Percentiles rank a stretch among this genome's conserved stretches.
These are phyloP conservation scores for Ctenosaura bakeri DNA, from an alignment of 2,797 vertebrate species.

Conservation along the genomic window DNA sequence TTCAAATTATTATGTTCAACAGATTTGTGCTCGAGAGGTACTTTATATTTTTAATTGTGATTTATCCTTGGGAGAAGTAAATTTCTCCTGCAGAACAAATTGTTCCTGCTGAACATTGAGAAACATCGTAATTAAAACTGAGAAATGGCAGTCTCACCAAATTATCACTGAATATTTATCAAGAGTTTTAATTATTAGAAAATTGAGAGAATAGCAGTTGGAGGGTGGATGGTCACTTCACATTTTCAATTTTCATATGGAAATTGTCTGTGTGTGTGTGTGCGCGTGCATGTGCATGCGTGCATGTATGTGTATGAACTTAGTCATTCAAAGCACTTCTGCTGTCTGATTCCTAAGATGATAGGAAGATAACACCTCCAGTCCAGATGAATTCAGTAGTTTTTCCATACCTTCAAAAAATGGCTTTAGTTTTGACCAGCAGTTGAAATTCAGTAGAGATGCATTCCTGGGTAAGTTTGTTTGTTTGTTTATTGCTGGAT, in stretches of 20 bases:
- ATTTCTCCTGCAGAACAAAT: conserved; percentile 51
- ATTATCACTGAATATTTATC: conserved; percentile 42
- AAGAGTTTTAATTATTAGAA: conserved; percentile 21
- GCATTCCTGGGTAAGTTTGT: background rate
- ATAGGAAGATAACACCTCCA: too few species aligned
- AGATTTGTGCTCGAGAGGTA: conserved; percentile 56
- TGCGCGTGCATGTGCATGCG: too few species aligned
- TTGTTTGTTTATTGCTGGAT: background rate
- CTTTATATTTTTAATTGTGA: conserved; percentile 53
- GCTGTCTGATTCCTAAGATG: background rate
- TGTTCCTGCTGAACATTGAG: conserved; percentile 45
- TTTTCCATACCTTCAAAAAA: background rate
- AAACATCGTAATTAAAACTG: conserved; percentile 11
- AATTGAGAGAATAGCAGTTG: background rate
- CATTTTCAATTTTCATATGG: background rate
- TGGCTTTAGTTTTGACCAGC: background rate
- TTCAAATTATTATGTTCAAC: conserved; percentile 60
- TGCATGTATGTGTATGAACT: background rate
- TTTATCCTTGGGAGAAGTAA: conserved; percentile 43
- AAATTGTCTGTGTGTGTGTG: too few species aligned
- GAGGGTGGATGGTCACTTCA: background rate
- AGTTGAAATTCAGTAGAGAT: background rate
- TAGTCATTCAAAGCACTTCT: background rate
- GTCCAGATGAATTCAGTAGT: background rate
- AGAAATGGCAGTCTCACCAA: conserved; percentile 39